Evolutionary conservation across 1,140 invertebrate genomes (phyloP), one percentile per base, ranked within the genome.

Genomic region (Camponotus pennsylvanicus): DNA sequence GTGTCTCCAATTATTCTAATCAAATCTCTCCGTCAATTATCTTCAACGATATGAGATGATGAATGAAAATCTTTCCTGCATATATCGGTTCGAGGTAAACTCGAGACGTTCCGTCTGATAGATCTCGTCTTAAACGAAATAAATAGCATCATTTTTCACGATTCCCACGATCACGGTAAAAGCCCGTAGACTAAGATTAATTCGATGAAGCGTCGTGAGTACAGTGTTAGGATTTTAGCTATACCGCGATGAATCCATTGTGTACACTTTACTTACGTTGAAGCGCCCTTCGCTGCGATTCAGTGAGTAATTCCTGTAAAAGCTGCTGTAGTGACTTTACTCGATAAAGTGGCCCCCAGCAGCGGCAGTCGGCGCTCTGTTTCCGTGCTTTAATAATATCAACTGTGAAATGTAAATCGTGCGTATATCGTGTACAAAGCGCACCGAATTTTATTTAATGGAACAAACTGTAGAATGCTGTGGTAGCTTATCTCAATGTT

Each of bases 271-370:
- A 83, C 79, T 83, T 83, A 73, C 59, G 42, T 75, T 49, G 69
- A 73, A 75, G 55, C 69, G 27, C 9, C 40, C 69, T 40, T 57
- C 79, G 79, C 82, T 45, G 66, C 86, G 66, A 88, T 78, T 78
- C 69, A 52, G 32, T 42, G 61, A 85, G 88, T 80, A 91, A 89
- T 90, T 80, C 32, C 69, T 84, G 15, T 87, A 79, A 83, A 86
- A 90, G 88, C 86, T 85, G 78, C 73, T 92, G 90, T 67, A 90
- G 88, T 87, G 91, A 92, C 89, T 93, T 93, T 91, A 88, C 86
- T 63, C 63, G 77, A 88, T 88, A 64, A 71, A 88, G 76, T 71
- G 57, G 64, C 66, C 49, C 42, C 70, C 57, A 64, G 55, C 18
- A 71, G 78, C 63, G 15, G 34, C 27, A 73, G 57, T 42, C 42